phyloP scores from a whole-genome alignment of 2,888 invertebrate genomes.

The Mactromeris polynyma region DNA sequence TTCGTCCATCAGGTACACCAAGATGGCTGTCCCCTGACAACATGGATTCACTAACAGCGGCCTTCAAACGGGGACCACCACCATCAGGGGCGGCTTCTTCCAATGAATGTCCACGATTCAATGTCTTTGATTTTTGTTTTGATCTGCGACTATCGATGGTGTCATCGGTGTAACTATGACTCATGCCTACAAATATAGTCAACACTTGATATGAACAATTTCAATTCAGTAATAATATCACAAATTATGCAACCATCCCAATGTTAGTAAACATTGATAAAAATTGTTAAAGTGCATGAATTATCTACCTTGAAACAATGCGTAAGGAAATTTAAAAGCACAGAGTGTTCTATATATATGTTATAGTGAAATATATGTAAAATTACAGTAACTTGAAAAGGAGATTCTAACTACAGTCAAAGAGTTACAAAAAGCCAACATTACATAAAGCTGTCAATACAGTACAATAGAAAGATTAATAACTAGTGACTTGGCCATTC shows the following conservation, averaged over 20 bases:
- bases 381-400: too few species aligned
- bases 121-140: conserved; percentile 75
- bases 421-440: too few species aligned
- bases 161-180: conserved; percentile 94
- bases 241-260: not conserved
- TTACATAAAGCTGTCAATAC: too few species aligned
- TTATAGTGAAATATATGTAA: too few species aligned
- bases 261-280: not conserved
- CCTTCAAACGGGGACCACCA: conserved; percentile 72
- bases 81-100: conserved; percentile 81
- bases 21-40: conserved; percentile 78
- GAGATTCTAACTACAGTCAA: too few species aligned
- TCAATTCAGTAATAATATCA: not conserved
- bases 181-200: conserved; percentile 90
- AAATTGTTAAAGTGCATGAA: not conserved
- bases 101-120: conserved; percentile 87
- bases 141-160: conserved; percentile 85
- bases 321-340: too few species aligned
- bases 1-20: conserved; percentile 91
- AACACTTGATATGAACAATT: not conserved
- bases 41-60: conserved; percentile 83
- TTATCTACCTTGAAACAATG: too few species aligned
- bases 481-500: too few species aligned
- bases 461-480: too few species aligned
- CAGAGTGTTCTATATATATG: too few species aligned